Percentiles rank a stretch among this genome's conserved stretches.
Evolutionary conservation across 2,113 vertebrate genomes (phyloP).

Genomic region (Myiagra hebetior): DNA sequence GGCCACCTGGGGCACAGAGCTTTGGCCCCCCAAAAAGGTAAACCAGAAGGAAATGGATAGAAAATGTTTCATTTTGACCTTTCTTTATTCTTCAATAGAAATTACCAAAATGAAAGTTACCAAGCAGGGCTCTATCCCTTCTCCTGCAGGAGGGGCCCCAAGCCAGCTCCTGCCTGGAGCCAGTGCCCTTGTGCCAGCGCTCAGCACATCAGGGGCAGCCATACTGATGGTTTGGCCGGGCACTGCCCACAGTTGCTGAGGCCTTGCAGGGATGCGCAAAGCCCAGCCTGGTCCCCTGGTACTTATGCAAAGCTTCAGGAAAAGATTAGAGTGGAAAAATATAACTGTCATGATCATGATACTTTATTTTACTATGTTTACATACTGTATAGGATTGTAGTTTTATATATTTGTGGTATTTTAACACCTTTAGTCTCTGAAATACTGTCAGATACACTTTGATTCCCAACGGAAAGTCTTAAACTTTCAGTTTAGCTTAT

Average conservation of each 20-base stretch:
- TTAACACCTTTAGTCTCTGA: not conserved
- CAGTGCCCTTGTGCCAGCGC: not conserved
- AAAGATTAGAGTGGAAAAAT: not conserved
- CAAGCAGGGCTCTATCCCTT: not conserved
- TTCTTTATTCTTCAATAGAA: no score
- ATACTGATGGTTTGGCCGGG: not conserved
- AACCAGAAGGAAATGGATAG: rapidly evolving
- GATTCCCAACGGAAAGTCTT: not conserved
- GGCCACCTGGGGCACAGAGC: not conserved
- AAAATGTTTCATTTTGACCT: not conserved
- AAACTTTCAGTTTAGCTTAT: not conserved
- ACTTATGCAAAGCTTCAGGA: not conserved
- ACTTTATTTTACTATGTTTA: not conserved
- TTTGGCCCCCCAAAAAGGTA: not conserved
- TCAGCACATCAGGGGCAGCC: no score
- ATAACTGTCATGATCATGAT: not conserved
- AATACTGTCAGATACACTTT: not conserved
- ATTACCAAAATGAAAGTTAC: not conserved
- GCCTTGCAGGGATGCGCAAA: rapidly evolving
- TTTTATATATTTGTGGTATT: not conserved
- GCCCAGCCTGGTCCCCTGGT: not conserved
- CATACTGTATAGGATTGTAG: not conserved
- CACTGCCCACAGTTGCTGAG: rapidly evolving
- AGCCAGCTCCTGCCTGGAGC: rapidly evolving
- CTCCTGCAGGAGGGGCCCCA: not conserved